Conservation (phyloP, 2,797 vertebrate genomes). For the Parauchenoglanis punctatus region DNA sequence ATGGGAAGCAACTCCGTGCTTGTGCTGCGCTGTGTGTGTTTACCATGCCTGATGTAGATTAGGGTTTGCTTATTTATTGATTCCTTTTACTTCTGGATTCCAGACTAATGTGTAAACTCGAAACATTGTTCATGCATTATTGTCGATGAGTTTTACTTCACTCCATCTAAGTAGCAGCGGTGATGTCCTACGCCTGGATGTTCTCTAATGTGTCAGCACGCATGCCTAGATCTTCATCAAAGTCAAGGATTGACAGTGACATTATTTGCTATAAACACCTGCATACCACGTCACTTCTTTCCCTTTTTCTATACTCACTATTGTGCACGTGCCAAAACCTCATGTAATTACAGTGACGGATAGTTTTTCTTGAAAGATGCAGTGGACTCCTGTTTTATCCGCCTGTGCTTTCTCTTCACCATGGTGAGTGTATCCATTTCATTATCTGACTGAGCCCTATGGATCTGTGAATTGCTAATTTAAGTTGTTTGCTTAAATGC, state of each 20-base stretch:
- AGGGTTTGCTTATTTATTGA: neutral
- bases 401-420: neutral
- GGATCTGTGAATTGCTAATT: neutral
- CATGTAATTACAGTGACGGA: neutral
- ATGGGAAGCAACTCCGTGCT: neutral
- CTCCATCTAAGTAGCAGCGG: neutral
- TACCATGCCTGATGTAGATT: neutral
- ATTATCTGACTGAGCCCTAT: neutral
- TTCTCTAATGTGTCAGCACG: neutral
- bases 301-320: neutral
- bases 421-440: neutral
- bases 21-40: neutral
- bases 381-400: neutral
- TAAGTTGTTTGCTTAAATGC: too few species aligned
- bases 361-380: neutral
- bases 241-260: neutral
- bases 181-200: neutral
- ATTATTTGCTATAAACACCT: neutral
- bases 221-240: neutral
- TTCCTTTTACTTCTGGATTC: neutral
- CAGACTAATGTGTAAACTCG: neutral
- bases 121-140: neutral
- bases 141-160: neutral
- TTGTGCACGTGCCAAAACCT: neutral
- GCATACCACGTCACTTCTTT: neutral